phyloP scores from a whole-genome alignment of 1,140 invertebrate genomes.

The Lasaia peninsularis region DNA sequence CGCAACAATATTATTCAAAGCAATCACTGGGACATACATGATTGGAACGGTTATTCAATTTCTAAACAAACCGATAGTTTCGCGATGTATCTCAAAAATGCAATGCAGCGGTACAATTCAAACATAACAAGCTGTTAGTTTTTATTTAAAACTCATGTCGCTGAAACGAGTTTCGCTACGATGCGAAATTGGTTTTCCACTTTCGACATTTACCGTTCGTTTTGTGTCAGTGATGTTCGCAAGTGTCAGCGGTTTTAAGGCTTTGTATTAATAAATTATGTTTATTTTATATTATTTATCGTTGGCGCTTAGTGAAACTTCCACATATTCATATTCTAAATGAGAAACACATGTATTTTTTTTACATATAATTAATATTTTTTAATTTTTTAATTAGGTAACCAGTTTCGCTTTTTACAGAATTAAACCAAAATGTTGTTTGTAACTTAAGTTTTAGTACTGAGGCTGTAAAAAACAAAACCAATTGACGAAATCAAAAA shows the following conservation, averaged over 20 bases:
- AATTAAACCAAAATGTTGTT: too few relatives aligned
- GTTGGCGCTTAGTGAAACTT: too few relatives aligned
- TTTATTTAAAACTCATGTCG: constrained; percentile 27
- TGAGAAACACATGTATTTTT: too few relatives aligned
- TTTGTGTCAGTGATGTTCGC: constrained; percentile 22
- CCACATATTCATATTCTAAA: too few relatives aligned
- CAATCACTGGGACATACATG: not conserved
- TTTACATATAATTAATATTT: too few relatives aligned
- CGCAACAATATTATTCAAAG: not conserved
- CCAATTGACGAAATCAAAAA: too few relatives aligned
- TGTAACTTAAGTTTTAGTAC: too few relatives aligned
- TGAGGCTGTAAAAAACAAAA: too few relatives aligned
- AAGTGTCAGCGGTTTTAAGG: constrained; percentile 22
- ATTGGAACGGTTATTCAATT: constrained; percentile 8
- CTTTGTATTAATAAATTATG: too few relatives aligned
- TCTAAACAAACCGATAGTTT: not conserved
- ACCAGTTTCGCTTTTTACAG: too few relatives aligned
- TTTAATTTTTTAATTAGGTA: too few relatives aligned
- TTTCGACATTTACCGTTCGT: constrained; percentile 24
- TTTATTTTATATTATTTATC: too few relatives aligned
- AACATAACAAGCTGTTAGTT: constrained; percentile 28
- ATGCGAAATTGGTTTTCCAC: constrained; percentile 32
- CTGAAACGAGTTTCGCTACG: constrained; percentile 25
- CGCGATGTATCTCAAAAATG: not conserved
- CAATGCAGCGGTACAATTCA: constrained; percentile 3